Evolutionary conservation across 2,797 vertebrate genomes (phyloP).

Genomic region (Crenichthys baileyi): DNA sequence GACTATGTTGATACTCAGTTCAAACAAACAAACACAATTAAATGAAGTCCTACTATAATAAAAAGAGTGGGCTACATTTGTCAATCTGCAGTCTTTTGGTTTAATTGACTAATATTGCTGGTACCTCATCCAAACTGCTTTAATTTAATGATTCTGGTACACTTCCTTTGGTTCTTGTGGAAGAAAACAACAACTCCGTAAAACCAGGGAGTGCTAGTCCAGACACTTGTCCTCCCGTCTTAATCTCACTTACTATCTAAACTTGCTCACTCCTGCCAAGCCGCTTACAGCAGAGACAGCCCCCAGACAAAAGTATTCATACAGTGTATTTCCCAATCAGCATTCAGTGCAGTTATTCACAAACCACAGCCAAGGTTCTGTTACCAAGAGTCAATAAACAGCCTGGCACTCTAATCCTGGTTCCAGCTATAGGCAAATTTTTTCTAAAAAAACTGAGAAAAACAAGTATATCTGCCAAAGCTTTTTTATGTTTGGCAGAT

Average conservation of each 20-base stretch:
- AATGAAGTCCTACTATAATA: background rate
- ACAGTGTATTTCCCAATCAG: slow-evolving; percentile 58
- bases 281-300: slow-evolving; percentile 31
- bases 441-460: slow-evolving; percentile 34
- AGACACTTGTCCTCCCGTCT: slow-evolving; percentile 70
- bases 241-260: slow-evolving; percentile 56
- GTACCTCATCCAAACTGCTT: slow-evolving; percentile 23
- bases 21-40: background rate
- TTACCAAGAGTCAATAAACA: slow-evolving; percentile 40
- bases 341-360: slow-evolving; percentile 26
- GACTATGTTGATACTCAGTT: background rate
- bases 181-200: slow-evolving; percentile 47
- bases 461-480: slow-evolving; percentile 63
- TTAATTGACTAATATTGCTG: slow-evolving; percentile 37
- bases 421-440: slow-evolving; percentile 41
- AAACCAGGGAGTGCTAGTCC: slow-evolving; percentile 41
- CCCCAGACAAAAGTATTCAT: slow-evolving; percentile 51
- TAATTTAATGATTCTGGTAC: slow-evolving; percentile 55
- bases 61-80: slow-evolving; percentile 36
- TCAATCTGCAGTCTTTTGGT: slow-evolving; percentile 14
- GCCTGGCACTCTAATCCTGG: slow-evolving; percentile 45
- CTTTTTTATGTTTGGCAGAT: slow-evolving; percentile 69
- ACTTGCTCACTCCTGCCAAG: slow-evolving; percentile 43
- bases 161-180: slow-evolving; percentile 38
- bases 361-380: slow-evolving; percentile 43